A percentile compares a stretch with the other conserved stretches of the same genome.
Evolutionary conservation across 2,797 vertebrate genomes (phyloP).

Genomic region (Aeoliscus strigatus): DNA sequence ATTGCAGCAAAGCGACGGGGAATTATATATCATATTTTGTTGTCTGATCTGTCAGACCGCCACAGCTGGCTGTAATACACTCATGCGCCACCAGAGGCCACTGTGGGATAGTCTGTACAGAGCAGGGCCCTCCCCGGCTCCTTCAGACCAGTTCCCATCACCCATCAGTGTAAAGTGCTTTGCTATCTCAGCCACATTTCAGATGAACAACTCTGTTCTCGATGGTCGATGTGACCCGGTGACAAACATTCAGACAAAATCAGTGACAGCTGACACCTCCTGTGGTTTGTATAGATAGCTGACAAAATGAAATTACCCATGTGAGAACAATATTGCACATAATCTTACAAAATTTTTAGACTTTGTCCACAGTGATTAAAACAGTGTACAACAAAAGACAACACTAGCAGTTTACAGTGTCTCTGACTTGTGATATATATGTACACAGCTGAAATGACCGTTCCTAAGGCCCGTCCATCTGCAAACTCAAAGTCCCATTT

Average conservation of each 20-base stretch:
- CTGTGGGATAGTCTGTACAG: constrained; percentile 40
- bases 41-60: constrained; percentile 20
- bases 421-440: constrained; percentile 64
- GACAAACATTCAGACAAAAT: constrained; percentile 52
- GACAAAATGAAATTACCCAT: constrained; percentile 25
- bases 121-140: constrained; percentile 6
- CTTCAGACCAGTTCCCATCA: constrained; percentile 22
- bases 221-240: constrained; percentile 43
- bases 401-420: constrained; percentile 68
- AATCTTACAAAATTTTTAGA: constrained; percentile 69
- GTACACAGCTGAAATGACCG: constrained; percentile 67
- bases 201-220: constrained; percentile 45
- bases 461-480: constrained; percentile 50
- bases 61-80: constrained; percentile 55
- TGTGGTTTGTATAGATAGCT: constrained; percentile 16
- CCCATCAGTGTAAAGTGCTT: constrained; percentile 66
- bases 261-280: constrained; percentile 36
- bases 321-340: constrained; percentile 74
- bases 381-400: constrained; percentile 72
- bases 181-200: constrained; percentile 68
- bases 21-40: constrained; percentile 10
- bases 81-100: constrained; percentile 61
- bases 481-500: constrained; percentile 57
- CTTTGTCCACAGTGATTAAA: constrained; percentile 73
- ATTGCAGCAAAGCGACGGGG: constrained; percentile 40